Percentiles rank a stretch among this genome's conserved stretches.
phyloP scores from a whole-genome alignment of 2,797 vertebrate species.

The Malurus leucopterus region DNA sequence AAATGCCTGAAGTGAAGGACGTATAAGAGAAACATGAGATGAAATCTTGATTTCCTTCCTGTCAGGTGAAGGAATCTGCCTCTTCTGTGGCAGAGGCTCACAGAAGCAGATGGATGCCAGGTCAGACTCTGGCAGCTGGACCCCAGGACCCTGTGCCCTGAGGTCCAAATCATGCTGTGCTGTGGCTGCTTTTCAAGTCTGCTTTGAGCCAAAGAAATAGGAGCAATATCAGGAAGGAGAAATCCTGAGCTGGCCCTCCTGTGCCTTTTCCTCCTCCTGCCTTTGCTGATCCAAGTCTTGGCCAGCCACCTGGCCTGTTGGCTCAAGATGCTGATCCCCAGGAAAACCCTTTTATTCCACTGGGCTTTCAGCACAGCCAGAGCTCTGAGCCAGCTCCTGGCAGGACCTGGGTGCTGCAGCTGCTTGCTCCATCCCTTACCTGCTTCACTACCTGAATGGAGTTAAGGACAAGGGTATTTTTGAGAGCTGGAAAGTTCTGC shows the following conservation, averaged over 20 bases:
- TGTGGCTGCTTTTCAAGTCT: neutral
- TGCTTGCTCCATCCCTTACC: neutral
- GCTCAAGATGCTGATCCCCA: neutral
- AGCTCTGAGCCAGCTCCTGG: neutral
- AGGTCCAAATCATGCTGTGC: neutral
- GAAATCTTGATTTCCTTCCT: neutral
- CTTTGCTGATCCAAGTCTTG: neutral
- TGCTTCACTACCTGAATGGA: neutral
- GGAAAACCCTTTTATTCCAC: neutral
- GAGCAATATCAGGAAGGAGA: neutral
- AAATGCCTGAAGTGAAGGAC: slow-evolving; percentile 1
- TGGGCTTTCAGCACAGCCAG: neutral
- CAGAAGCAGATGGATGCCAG: neutral
- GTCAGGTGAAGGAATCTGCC: neutral
- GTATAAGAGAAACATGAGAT: neutral
- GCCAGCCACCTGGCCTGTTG: neutral
- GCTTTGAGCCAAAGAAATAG: neutral
- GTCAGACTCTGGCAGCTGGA: neutral
- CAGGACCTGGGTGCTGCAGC: neutral
- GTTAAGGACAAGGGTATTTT: neutral
- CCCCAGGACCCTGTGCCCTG: neutral
- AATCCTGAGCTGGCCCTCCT: neutral
- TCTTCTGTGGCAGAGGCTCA: neutral
- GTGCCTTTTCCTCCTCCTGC: neutral
- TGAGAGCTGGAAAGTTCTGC: neutral